phyloP scores from a whole-genome alignment of 2,888 invertebrate species.

The Agrotis clavis region DNA sequence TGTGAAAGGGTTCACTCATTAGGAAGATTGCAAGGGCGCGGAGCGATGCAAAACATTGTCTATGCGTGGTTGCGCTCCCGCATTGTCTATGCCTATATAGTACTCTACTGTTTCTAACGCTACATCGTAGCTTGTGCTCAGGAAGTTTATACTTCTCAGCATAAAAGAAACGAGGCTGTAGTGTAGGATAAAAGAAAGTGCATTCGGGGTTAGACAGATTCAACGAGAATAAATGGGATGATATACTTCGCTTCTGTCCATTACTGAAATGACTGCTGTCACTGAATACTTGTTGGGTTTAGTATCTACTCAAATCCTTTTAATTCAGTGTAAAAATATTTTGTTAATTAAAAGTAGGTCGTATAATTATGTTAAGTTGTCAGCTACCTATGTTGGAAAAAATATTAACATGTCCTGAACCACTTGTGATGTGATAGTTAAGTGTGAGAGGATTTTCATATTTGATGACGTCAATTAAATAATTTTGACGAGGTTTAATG shows the following conservation, averaged over 20 bases:
- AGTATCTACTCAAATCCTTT: neutral
- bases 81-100: conserved; percentile 82
- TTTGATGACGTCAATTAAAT: conserved; percentile 22
- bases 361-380: neutral
- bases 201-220: conserved; percentile 81
- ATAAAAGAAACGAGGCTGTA: conserved; percentile 81
- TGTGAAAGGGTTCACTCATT: conserved; percentile 91
- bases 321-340: conserved; percentile 8
- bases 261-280: conserved; percentile 78
- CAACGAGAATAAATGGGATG: conserved; percentile 76
- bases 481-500: conserved; percentile 5
- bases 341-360: neutral
- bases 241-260: conserved; percentile 72
- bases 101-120: conserved; percentile 80
- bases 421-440: conserved; percentile 1
- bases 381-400: neutral
- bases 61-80: conserved; percentile 76
- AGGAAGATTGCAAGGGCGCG: conserved; percentile 90
- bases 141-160: conserved; percentile 82
- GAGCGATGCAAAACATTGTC: conserved; percentile 83
- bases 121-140: conserved; percentile 76
- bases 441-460: neutral
- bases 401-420: neutral
- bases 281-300: neutral
- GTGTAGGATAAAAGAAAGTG: conserved; percentile 79